Conservation (phyloP, 2,113 vertebrate genomes). For the Platichthys stellatus region DNA sequence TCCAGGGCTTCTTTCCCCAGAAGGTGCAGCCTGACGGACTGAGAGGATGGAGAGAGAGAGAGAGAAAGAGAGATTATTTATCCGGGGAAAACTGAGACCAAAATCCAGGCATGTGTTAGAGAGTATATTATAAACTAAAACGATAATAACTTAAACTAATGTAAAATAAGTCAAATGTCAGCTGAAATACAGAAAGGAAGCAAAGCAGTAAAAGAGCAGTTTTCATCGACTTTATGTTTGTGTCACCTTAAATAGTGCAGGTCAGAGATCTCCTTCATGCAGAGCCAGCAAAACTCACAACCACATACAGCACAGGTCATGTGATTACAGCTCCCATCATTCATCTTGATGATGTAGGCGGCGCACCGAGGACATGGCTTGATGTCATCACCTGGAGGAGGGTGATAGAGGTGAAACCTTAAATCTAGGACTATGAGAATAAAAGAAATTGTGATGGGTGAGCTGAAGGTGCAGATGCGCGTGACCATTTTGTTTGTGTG, state of each 20-base stretch:
- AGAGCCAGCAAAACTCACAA: conserved; percentile 99
- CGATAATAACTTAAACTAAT: too few relatives aligned
- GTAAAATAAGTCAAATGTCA: too few relatives aligned
- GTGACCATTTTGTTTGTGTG: background rate
- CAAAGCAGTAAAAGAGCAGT: too few relatives aligned
- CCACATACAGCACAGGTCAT: conserved; percentile 99
- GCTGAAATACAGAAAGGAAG: too few relatives aligned
- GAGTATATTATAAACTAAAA: background rate
- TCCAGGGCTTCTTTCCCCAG: conserved; percentile 99
- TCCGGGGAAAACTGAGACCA: background rate
- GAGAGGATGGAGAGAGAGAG: background rate
- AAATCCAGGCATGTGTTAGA: background rate
- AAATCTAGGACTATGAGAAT: background rate
- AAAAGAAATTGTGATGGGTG: background rate
- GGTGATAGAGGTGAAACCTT: background rate
- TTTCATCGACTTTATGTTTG: background rate
- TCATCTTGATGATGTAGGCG: conserved; percentile 99
- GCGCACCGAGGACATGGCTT: conserved; percentile 98
- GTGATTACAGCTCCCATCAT: conserved; percentile 99
- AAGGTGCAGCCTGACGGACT: conserved; percentile 99
- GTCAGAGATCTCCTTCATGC: conserved; percentile 99
- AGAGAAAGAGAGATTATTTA: background rate
- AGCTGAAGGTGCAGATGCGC: too few relatives aligned
- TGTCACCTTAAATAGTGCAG: conserved; percentile 97
- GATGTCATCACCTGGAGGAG: conserved; percentile 91